Evolutionary conservation across 2,113 vertebrate genomes (phyloP), one percentile per base, ranked within the genome.

Genomic region (Pycnonotus jocosus): DNA sequence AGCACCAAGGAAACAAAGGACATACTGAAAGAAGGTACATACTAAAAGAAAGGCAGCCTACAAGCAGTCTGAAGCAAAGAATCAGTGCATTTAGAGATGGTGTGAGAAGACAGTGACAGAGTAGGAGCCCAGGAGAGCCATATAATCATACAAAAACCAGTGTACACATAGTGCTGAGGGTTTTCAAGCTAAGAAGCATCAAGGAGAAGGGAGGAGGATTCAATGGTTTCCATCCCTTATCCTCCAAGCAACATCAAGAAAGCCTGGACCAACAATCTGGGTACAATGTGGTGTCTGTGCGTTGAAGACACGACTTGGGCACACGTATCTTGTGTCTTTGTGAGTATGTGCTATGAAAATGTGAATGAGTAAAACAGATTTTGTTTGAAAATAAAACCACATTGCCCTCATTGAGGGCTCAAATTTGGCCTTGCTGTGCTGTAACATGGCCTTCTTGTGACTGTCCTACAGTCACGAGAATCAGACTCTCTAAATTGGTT

Each of bases 311-410:
- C 21, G 27, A n/a, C 33, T 51, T 0, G 0, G 24, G 56, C 40
- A 56, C 0, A 2, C 1, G 3, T 8, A 48, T 51, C 17, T 37
- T 33, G 15, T 1, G 2, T 35, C 22, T 82, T 54, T 76, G 45
- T 51, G 18, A 64, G 33, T 31, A 48, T 8, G 13, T n/a, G 38
- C 8, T 50, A n/a, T 35, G 10, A 37, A 37, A 69, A 21, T 9
- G 37, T 44, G 42, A 74, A 20, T 30, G 21, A 69, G 23, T 47
- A 70, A 78, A 70, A 23, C 11, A 13, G 45, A 33, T 66, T 70
- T 66, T 40, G 8, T 50, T 58, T 68, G 44, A 71, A 86, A 89
- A 72, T 15, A 80, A 61, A 91, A 30, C 11, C n/a, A 79, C 17
- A 10, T 53, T 66, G n/a, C 25, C 30, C 35, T 45, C 38, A 35